phyloP scores from a whole-genome alignment of 2,797 vertebrate genomes.

The Chelidonichthys spinosus region DNA sequence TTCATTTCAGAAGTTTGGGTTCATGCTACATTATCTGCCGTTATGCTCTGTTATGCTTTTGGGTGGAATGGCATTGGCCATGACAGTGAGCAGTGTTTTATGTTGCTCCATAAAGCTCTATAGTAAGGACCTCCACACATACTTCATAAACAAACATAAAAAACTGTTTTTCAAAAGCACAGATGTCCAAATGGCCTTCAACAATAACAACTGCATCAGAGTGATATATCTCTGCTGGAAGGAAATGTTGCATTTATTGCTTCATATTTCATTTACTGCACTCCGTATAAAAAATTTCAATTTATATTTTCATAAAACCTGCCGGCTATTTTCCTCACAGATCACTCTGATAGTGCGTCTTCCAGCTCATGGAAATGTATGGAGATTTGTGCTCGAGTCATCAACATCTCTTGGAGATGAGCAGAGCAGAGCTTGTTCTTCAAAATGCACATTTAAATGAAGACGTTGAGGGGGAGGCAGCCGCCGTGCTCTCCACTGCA shows the following conservation, averaged over 20 bases:
- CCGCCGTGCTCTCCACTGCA: slow-evolving; percentile 54
- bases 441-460: slow-evolving; percentile 83
- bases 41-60: slow-evolving; percentile 17
- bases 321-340: slow-evolving; percentile 72
- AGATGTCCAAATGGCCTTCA: slow-evolving; percentile 42
- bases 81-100: slow-evolving; percentile 43
- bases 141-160: slow-evolving; percentile 31
- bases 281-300: slow-evolving; percentile 68
- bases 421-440: slow-evolving; percentile 74
- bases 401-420: slow-evolving; percentile 78
- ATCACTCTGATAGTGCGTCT: slow-evolving; percentile 67
- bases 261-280: slow-evolving; percentile 62
- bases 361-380: slow-evolving; percentile 80
- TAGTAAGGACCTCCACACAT: slow-evolving; percentile 28
- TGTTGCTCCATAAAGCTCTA: slow-evolving; percentile 56
- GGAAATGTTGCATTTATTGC: slow-evolving; percentile 71
- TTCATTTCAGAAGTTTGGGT: slow-evolving; percentile 6
- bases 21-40: slow-evolving; percentile 11
- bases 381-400: slow-evolving; percentile 82
- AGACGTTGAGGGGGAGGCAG: slow-evolving; percentile 66
- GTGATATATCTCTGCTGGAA: slow-evolving; percentile 47
- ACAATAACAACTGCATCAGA: slow-evolving; percentile 55
- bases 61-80: slow-evolving; percentile 2
- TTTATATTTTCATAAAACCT: slow-evolving; percentile 81
- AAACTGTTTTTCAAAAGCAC: slow-evolving; percentile 36